Percentiles rank a stretch among this genome's conserved stretches.
Evolutionary conservation across 1,140 invertebrate species (phyloP).

Genomic region (Coenobita brevimanus): DNA sequence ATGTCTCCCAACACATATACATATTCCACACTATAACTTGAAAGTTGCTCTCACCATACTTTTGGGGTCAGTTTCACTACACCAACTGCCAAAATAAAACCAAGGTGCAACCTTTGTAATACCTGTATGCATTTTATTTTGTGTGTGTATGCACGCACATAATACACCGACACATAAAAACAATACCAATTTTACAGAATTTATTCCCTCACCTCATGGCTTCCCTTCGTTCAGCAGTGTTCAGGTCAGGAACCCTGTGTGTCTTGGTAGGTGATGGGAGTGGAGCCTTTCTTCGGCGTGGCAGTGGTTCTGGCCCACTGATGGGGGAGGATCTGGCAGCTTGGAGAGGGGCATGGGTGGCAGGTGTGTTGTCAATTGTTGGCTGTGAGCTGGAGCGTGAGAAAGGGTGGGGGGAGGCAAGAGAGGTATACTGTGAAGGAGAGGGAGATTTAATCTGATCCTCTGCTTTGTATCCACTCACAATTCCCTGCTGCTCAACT

Average conservation of each 20-base stretch:
- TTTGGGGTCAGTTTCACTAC: too few species aligned
- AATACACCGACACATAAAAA: neutral
- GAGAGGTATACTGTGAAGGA: conserved; percentile 45
- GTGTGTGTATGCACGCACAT: too few species aligned
- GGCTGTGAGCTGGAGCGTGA: conserved; percentile 54
- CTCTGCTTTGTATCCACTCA: too few species aligned
- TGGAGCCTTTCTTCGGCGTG: conserved; percentile 45
- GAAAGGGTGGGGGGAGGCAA: conserved; percentile 57
- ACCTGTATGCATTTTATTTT: too few species aligned
- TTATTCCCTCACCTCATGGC: conserved; percentile 42
- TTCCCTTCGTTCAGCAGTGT: conserved; percentile 47
- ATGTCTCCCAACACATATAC: too few species aligned
- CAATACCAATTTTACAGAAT: neutral
- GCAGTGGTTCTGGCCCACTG: conserved; percentile 43
- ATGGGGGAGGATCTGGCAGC: conserved; percentile 19
- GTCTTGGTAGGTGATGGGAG: conserved; percentile 40
- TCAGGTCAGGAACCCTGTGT: conserved; percentile 3
- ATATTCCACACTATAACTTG: too few species aligned
- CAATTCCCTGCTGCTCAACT: too few species aligned
- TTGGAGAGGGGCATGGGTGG: conserved; percentile 26
- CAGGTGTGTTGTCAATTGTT: conserved; percentile 13
- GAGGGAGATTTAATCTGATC: neutral
- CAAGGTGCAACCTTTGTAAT: too few species aligned
- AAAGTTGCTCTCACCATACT: too few species aligned
- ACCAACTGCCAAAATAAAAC: too few species aligned